Percentiles rank a stretch among this genome's conserved stretches.
phyloP scores from a whole-genome alignment of 2,113 vertebrate genomes.

The Hemibagrus wyckioides region DNA sequence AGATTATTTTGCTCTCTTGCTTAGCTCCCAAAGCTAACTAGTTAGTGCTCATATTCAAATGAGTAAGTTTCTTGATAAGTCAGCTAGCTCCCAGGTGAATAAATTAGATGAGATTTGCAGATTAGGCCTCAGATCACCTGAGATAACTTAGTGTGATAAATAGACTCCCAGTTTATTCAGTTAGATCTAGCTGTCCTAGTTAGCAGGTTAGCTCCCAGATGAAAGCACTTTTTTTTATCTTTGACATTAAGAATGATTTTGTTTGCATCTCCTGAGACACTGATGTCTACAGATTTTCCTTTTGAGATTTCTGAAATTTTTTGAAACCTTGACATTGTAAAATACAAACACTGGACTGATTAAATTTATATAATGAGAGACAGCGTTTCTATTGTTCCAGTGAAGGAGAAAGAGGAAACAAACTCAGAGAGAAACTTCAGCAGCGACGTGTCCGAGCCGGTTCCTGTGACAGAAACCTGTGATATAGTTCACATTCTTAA shows the following conservation, averaged over 20 bases:
- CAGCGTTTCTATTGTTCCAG: not conserved
- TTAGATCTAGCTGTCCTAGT: not conserved
- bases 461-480: not conserved
- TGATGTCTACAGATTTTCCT: not conserved
- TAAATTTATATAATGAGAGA: not conserved
- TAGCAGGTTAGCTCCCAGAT: not conserved
- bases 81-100: not conserved
- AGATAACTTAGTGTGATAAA: not conserved
- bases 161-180: not conserved
- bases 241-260: too few relatives aligned
- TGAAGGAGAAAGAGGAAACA: not conserved
- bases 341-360: not conserved
- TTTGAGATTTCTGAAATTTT: not conserved
- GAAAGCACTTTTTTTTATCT: too few relatives aligned
- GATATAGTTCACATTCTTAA: not conserved
- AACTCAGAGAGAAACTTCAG: not conserved
- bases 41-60: not conserved
- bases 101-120: not conserved
- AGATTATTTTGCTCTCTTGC: not conserved
- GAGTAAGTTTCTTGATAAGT: not conserved
- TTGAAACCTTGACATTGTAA: not conserved
- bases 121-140: not conserved
- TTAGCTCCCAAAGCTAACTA: not conserved
- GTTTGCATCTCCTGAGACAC: not conserved
- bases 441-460: not conserved